Evolutionary conservation across 2,113 vertebrate species (phyloP), one percentile per base, ranked within the genome.

Genomic region (Dipodomys ordii): DNA sequence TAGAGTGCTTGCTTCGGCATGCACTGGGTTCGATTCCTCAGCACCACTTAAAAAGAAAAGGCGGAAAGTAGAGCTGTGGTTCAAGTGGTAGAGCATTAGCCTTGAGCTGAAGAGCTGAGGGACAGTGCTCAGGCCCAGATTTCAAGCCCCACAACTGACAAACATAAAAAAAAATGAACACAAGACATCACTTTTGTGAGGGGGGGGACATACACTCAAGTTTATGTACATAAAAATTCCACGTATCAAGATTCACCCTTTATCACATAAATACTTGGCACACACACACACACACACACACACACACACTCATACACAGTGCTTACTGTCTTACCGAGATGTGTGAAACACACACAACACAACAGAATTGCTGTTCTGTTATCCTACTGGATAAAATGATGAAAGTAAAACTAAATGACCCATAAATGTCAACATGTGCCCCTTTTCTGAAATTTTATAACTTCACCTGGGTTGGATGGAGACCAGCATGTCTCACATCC

Each of bases 321-420:
- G 0, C 3, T 4, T 67, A 32, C 11, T 13, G 22, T 6, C 6
- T 4, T 46, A 1, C 68, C 18, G 0, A 1, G 2, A 62, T 46
- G 35, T 53, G 49, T 53, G 16, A 44, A 64, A 32, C 11, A 35
- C 20, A n/a, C n/a, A 22, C 0, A 88, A 46, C 4, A 39, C 35
- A 39, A 39, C 35, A 39, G 35, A 39, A 39, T 3, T 39, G 35
- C 62, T 68, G 16, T 86, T 67, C 3, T 77, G 10, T 9, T 67
- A 57, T 30, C 10, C 9, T 25, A 72, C 60, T 93, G 68, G 35
- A 87, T 60, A 49, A 53, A 89, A 65, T 60, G 11, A 84, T 44
- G 3, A 88, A 57, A 73, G 2, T 30, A 46, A 67, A 82, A 39
- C 12, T 64, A 85, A 71, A 44, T 80, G 27, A 68, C 15, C 86